Base-by-base conservation (phyloP, 2,113 vertebrate species). In the Conger conger region DNA sequence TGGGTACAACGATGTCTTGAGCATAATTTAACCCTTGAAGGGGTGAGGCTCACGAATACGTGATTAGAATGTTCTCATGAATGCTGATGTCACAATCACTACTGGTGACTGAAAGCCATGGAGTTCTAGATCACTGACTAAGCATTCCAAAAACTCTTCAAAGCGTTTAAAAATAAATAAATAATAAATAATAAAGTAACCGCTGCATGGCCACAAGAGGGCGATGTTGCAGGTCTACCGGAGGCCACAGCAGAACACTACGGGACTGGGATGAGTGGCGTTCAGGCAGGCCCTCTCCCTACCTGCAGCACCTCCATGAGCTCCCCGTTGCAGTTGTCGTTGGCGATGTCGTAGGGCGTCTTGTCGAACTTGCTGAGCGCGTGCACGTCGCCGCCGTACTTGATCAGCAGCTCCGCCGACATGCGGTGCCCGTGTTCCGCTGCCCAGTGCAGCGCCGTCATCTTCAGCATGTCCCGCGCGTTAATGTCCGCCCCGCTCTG, bases 401-500 rank as follows among this genome's bases (percentile, higher is more conserved):
- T 97, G 87, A 99, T 83, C 6, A 99, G 95, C n/a, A 97, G 92
- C 91, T 98, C 95, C 0, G 95, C 96, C 0, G 97, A 95, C 0
- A 91, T 87, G 0, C 95, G 93, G 87, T 98, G 97, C 30, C 93
- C 95, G 81, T 96, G 96, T 87, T 99, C 97, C 0, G 97, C 95
- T 0, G 97, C 97, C 98, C 98, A 99, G 85, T 99, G 97, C 83
- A 99, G 89, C 7, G 97, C 97, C 0, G 97, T 99, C 98, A 99
- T 98, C 92, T 99, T 96, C 92, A 99, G 88, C 97, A 99, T 97
- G 94, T 99, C 98, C 91, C 96, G 97, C 88, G 98, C 97, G 1
- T 99, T 98, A 30, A 99, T 96, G 85, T 98, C 97, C 0, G 98
- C 98, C 0, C 97, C 97, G 0, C 96, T 97, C 98, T 99, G 93